Base-by-base conservation (phyloP, 2,113 vertebrate species). In the Opisthocomus hoazin region DNA sequence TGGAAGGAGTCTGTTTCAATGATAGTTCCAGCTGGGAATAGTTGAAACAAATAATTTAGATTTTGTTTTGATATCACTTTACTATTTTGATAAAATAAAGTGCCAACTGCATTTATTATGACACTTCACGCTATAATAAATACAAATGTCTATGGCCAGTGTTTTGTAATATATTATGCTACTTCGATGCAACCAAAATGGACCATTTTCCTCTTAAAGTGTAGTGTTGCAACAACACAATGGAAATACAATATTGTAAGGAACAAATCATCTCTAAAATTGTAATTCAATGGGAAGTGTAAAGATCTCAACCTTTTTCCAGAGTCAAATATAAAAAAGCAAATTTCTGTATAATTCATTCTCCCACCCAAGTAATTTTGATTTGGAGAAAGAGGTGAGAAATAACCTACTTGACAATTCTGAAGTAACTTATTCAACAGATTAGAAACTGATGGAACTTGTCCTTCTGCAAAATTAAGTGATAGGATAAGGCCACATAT, bases 331-430 rank as follows among this genome's bases (percentile, higher is more conserved):
- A 66, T 24, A 66, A 76, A 56, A 68, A 85, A 65, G 26, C 32
- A 76, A 69, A 90, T 89, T 89, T 82, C 69, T 60, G 4, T 79
- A 17, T 93, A 77, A 90, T 90, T 94, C 76, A 37, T 87, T 91
- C 77, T 94, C 36, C 74, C 53, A 82, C 66, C 61, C 36, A 68
- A 79, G 89, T 91, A 82, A 95, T 89, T 96, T 85, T 87, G 54
- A 64, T 76, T 93, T 12, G 4, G 84, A 79, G 89, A 48, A 79
- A 96, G 88, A 97, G n/a, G 89, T 93, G 87, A 96, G 87, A 96
- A 96, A 95, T 87, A 96, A 94, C 81, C 87, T 84, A 71, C 91
- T 95, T 93, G 92, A 84, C 76, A 84, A 93, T 89, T 94, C 92
- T 48, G 78, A 75, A 90, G 90, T 96, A 87, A 94, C 79, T 92